Conservation (phyloP, 2,113 vertebrate species). For the Pterophyllum scalare region DNA sequence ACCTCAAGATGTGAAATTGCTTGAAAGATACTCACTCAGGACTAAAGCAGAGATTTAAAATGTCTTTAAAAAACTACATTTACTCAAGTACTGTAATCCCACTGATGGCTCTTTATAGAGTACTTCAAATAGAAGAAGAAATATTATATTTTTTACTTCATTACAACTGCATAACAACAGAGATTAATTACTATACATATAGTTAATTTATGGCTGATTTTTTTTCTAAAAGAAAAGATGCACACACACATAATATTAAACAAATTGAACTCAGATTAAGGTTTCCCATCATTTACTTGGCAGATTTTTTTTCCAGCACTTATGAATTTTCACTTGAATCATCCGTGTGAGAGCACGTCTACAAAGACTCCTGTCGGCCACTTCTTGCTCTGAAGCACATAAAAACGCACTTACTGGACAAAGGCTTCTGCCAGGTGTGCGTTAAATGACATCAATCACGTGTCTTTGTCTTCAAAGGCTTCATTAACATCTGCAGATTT, state of each 20-base stretch:
- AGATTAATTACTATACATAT: not conserved
- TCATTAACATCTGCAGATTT: conserved; percentile 69
- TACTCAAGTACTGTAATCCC: not conserved
- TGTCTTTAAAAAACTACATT: not conserved
- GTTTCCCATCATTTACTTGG: too few relatives aligned
- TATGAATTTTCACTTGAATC: not conserved
- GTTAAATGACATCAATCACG: not conserved
- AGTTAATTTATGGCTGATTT: not conserved
- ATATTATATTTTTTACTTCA: not conserved
- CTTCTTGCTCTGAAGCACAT: not conserved
- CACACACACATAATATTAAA: too few relatives aligned
- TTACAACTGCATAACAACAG: not conserved
- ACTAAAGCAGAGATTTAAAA: not conserved
- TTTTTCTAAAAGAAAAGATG: too few relatives aligned
- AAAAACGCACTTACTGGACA: not conserved
- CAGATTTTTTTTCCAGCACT: not conserved
- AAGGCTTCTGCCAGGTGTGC: not conserved
- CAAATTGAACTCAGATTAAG: not conserved
- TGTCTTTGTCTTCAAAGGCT: conserved; percentile 13
- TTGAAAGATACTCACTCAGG: not conserved
- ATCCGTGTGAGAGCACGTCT: too few relatives aligned
- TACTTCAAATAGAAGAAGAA: not conserved
- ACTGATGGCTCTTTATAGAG: not conserved
- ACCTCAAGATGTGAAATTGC: not conserved
- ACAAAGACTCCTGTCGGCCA: too few relatives aligned